phyloP scores from a whole-genome alignment of 2,888 invertebrate species.

The Leucozona laternaria region DNA sequence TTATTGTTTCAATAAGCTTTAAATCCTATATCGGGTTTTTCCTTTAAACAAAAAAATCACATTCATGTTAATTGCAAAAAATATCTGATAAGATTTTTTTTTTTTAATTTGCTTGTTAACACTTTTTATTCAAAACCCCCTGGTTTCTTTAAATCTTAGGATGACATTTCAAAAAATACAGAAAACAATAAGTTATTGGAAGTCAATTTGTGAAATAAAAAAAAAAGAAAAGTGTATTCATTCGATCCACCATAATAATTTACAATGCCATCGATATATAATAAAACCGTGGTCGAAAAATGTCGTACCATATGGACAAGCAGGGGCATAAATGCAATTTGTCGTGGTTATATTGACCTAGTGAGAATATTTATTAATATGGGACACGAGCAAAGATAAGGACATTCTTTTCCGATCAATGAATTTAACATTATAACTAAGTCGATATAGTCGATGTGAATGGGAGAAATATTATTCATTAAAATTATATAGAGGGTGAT shows the following conservation, averaged over 20 bases:
- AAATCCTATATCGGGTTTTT: neutral
- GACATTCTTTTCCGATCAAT: slow-evolving; percentile 19
- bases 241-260: neutral
- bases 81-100: neutral
- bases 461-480: neutral
- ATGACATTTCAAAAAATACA: slow-evolving; percentile 1
- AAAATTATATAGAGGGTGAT: too few species aligned
- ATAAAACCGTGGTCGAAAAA: neutral
- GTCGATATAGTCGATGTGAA: slow-evolving; percentile 1
- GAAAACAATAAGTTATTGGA: neutral
- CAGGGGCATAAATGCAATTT: neutral
- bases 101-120: neutral
- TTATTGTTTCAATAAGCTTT: too few species aligned
- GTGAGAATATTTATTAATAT: neutral
- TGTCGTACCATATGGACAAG: neutral
- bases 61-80: neutral
- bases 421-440: slow-evolving; percentile 6
- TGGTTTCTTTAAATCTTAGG: neutral
- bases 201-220: neutral
- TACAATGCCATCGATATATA: slow-evolving; percentile 7
- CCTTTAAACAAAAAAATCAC: neutral
- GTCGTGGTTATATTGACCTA: slow-evolving; percentile 23
- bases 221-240: neutral
- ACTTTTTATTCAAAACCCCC: neutral
- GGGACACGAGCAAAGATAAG: neutral